Evolutionary conservation across 2,113 vertebrate species (phyloP).

Genomic region (Hemiscyllium ocellatum): DNA sequence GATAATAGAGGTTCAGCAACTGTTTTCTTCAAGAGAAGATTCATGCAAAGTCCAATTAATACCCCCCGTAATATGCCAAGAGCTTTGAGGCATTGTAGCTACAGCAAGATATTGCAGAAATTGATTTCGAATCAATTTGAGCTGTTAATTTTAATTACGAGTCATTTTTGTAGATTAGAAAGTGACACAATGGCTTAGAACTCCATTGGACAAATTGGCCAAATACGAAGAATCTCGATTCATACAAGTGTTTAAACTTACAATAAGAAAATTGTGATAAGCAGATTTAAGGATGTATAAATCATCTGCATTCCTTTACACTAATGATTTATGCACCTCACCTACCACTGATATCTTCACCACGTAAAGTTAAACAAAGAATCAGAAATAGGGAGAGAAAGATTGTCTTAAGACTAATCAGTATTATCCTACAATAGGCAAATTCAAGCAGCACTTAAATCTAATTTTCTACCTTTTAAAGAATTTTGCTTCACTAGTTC

Average conservation of each 20-base stretch:
- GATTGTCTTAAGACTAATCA: background rate
- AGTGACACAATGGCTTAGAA: background rate
- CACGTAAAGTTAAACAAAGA: background rate
- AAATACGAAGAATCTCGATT: background rate
- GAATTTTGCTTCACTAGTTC: background rate
- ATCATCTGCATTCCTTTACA: too few species aligned
- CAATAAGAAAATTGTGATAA: background rate
- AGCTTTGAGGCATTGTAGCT: background rate
- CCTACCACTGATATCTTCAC: background rate
- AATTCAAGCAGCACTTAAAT: background rate
- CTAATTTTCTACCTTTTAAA: background rate
- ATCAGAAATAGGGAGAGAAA: background rate
- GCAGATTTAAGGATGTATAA: background rate
- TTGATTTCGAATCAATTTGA: background rate
- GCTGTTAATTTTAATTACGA: background rate
- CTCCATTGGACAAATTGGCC: background rate
- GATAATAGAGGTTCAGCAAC: background rate
- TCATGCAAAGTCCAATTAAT: background rate
- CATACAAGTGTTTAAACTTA: background rate
- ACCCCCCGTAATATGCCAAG: background rate
- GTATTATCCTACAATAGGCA: background rate
- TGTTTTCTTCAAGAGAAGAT: background rate
- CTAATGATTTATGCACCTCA: background rate
- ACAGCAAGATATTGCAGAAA: background rate
- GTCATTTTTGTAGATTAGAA: constrained; percentile 9